Conservation (phyloP, 2,888 invertebrate genomes). For the Cheiracanthium punctorium region DNA sequence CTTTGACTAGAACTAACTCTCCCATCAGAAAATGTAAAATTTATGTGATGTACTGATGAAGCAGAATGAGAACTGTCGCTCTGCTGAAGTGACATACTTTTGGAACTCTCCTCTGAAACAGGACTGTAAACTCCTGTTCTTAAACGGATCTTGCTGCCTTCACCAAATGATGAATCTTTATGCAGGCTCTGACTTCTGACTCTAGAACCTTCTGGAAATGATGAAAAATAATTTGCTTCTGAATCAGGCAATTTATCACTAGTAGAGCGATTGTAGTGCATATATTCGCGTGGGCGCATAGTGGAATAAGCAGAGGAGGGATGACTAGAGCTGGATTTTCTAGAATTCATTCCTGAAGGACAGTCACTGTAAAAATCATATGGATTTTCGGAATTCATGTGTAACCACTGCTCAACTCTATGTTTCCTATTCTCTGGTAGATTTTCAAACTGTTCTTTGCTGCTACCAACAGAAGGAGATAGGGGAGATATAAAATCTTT, state of each 20-base stretch:
- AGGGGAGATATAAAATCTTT: constrained; percentile 56
- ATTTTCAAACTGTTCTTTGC: constrained; percentile 59
- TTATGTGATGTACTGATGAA: constrained; percentile 54
- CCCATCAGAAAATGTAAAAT: constrained; percentile 58
- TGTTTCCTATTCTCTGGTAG: constrained; percentile 55
- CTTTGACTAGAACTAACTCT: constrained; percentile 47
- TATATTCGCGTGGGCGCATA: constrained; percentile 65
- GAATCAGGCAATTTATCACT: constrained; percentile 63
- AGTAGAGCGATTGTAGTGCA: constrained; percentile 55
- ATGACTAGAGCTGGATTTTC: constrained; percentile 45
- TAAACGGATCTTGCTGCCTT: constrained; percentile 31
- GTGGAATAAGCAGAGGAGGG: constrained; percentile 58
- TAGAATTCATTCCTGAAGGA: constrained; percentile 26
- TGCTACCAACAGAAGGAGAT: constrained; percentile 41
- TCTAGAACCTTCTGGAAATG: constrained; percentile 33
- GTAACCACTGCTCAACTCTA: constrained; percentile 72
- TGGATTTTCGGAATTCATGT: constrained; percentile 58
- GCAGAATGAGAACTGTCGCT: constrained; percentile 41
- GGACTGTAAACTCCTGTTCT: constrained; percentile 53
- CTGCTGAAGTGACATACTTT: constrained; percentile 20
- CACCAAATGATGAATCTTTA: constrained; percentile 35
- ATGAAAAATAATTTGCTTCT: constrained; percentile 34
- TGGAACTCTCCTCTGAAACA: constrained; percentile 47
- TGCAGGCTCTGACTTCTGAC: constrained; percentile 48
- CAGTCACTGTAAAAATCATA: constrained; percentile 37